These are phyloP conservation scores for Apodemia mormo DNA, from an alignment of 2,888 invertebrate species.

Conservation along the genomic window DNA sequence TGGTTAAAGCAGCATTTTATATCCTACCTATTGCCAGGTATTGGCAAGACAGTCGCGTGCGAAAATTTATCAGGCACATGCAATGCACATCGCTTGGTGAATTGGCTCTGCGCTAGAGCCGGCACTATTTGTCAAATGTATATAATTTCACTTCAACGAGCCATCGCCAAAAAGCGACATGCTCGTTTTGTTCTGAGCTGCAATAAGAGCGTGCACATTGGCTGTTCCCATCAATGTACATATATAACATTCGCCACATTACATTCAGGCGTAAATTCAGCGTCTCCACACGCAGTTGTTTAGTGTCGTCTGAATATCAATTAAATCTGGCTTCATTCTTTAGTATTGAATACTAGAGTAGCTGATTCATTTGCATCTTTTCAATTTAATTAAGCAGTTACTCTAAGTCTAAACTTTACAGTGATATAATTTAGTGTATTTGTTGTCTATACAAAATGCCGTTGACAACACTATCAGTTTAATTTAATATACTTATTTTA, in stretches of 20 bases:
- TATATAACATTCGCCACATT: constrained; percentile 8
- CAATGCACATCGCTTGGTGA: constrained; percentile 56
- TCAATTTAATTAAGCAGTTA: neutral
- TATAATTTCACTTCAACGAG: constrained; percentile 56
- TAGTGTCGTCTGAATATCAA: neutral
- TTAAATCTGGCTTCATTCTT: neutral
- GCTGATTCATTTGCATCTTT: neutral
- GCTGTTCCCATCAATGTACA: constrained; percentile 7
- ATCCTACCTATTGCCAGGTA: constrained; percentile 47
- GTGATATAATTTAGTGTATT: too few relatives aligned
- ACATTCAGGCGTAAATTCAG: constrained; percentile 14
- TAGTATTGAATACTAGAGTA: neutral
- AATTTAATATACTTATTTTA: too few relatives aligned
- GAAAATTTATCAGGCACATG: constrained; percentile 56
- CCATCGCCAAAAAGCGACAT: constrained; percentile 34
- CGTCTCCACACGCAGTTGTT: constrained; percentile 1
- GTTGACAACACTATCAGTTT: too few relatives aligned
- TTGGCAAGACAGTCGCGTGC: constrained; percentile 52
- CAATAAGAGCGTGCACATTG: constrained; percentile 14
- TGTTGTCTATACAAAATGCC: too few relatives aligned
- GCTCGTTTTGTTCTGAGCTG: constrained; percentile 14
- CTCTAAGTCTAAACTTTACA: too few relatives aligned
- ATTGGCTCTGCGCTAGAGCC: constrained; percentile 50
- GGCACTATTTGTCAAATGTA: constrained; percentile 60
- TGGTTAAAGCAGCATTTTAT: neutral